Evolutionary conservation across 2,797 vertebrate species (phyloP).

Genomic region (Heliangelus exortis): DNA sequence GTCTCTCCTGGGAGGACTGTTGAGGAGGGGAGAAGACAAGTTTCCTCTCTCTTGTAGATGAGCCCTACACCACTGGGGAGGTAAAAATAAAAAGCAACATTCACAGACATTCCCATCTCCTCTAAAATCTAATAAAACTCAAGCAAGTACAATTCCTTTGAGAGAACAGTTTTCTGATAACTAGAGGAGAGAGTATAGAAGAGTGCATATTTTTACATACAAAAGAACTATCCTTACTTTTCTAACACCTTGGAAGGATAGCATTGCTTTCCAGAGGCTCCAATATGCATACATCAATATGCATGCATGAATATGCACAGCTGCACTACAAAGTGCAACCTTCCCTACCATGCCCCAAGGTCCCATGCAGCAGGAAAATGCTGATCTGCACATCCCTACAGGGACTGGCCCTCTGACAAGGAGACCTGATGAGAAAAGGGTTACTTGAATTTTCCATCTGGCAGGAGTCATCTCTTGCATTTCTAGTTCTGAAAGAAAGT

Average conservation of each 20-base stretch:
- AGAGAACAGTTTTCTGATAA: background rate
- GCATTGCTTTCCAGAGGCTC: background rate
- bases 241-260: background rate
- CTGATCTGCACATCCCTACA: background rate
- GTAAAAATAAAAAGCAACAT: background rate
- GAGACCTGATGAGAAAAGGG: background rate
- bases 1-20: background rate
- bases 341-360: background rate
- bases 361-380: background rate
- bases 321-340: background rate
- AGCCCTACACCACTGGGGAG: background rate
- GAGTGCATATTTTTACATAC: background rate
- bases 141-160: background rate
- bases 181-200: background rate
- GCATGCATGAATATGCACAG: background rate
- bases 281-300: accelerated
- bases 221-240: background rate
- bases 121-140: background rate
- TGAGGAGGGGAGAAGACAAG: background rate
- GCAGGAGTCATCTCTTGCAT: background rate
- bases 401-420: background rate
- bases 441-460: background rate
- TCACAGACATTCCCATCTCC: background rate
- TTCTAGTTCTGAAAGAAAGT: background rate
- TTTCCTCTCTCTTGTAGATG: background rate